Base-by-base conservation (phyloP, 2,888 invertebrate species). In the Diadromus collaris region DNA sequence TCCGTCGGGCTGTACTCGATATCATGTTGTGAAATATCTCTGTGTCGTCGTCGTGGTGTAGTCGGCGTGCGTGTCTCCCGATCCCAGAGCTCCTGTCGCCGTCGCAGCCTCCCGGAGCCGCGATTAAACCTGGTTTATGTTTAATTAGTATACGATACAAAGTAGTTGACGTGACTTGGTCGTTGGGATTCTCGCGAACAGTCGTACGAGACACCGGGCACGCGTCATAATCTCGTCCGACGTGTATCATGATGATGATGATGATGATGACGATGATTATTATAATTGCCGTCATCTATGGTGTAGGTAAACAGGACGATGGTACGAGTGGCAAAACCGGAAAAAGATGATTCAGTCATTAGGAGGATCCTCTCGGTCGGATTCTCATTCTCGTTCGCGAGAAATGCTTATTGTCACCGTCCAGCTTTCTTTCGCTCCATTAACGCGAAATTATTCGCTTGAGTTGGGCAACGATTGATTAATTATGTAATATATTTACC, bases 81-180 rank as follows among this genome's bases (percentile, higher is more conserved):
- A 73, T 73, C 44, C 6, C 41, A 46, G 24, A 41, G 41, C 51
- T 5, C 16, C 38, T 16, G 24, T n/a, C 41, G 48, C 34, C 34
- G 58, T 46, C 48, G 65, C 56, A 60, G 46, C 41, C 24, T 41
- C 41, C 29, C 24, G 21, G 41, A 24, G 27, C 29, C 38, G 5
- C 68, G 75, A 75, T 69, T 54, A 63, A 38, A 61, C 67, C 56
- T 32, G 69, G 63, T 63, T 46, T 24, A 38, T 16, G 63, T 69
- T 63, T 69, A 46, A 75, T 64, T 69, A 63, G 24, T 63, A 56
- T 19, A 75, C 29, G 75, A 61, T 68, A n/a, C 24, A 10, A 75
- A 68, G 24, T 46, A 69, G 69, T 63, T 7, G 54, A n/a, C 56
- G 54, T 63, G 69, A 64, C 56, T 69, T 41, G 29, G n/a, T 48